phyloP scores from a whole-genome alignment of 1,140 invertebrate species.

The Diuraphis noxia region DNA sequence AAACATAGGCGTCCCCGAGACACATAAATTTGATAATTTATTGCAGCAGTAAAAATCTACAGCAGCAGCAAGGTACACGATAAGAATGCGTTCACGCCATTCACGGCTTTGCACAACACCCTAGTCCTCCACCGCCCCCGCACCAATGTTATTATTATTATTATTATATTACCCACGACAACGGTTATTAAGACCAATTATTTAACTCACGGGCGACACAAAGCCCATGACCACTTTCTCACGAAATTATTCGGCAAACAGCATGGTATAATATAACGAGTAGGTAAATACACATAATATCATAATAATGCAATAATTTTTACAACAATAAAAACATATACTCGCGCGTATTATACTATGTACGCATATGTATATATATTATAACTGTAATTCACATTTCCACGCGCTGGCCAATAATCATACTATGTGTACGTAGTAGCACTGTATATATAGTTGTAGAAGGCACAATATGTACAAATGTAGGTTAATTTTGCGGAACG shows the following conservation, averaged over 20 bases:
- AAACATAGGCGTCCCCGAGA: background rate
- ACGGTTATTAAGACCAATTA: conserved; percentile 2
- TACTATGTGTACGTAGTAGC: background rate
- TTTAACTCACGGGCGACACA: background rate
- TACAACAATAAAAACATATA: conserved; percentile 21
- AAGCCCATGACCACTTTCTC: conserved; percentile 34
- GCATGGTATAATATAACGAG: background rate
- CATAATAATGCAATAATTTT: background rate
- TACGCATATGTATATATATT: background rate
- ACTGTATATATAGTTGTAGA: background rate
- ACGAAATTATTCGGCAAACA: background rate
- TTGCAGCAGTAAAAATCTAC: background rate
- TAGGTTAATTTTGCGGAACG: conserved; percentile 20
- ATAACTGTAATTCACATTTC: background rate
- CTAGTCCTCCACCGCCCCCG: background rate
- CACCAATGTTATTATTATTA: background rate
- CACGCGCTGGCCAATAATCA: background rate
- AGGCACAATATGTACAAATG: background rate
- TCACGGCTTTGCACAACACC: background rate
- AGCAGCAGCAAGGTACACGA: background rate
- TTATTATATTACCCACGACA: background rate
- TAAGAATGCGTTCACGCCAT: background rate
- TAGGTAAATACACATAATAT: background rate
- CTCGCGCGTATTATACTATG: background rate
- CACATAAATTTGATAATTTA: conserved; percentile 25